phyloP scores from a whole-genome alignment of 2,113 vertebrate genomes.

The Diadophis punctatus region DNA sequence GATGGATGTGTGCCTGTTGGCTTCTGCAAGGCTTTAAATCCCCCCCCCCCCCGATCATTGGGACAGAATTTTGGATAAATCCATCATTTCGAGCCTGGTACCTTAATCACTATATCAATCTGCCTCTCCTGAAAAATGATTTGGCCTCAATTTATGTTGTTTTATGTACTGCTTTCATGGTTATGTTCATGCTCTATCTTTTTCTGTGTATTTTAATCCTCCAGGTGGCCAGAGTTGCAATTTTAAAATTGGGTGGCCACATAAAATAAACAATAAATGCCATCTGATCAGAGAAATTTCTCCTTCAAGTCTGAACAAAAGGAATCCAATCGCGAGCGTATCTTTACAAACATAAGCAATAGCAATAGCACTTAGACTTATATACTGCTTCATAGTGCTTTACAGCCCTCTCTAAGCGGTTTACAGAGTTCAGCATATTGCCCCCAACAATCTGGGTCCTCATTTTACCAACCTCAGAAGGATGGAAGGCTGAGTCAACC shows the following conservation, averaged over 20 bases:
- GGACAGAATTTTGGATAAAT: background rate
- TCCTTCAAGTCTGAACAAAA: background rate
- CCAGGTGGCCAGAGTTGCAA: background rate
- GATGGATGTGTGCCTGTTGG: background rate
- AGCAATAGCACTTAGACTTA: too few relatives aligned
- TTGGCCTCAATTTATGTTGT: background rate
- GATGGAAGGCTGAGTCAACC: too few relatives aligned
- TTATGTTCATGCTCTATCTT: background rate
- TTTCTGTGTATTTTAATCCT: background rate
- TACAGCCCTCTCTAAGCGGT: too few relatives aligned
- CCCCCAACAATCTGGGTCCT: too few relatives aligned
- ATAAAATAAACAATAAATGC: background rate
- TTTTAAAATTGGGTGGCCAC: background rate
- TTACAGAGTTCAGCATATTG: too few relatives aligned
- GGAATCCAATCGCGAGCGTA: background rate
- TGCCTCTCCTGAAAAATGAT: background rate
- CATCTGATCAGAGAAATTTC: background rate
- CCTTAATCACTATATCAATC: background rate
- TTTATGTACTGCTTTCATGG: background rate
- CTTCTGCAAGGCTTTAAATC: background rate
- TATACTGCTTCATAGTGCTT: too few relatives aligned
- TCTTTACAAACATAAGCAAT: background rate
- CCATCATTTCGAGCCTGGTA: background rate
- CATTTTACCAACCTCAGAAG: too few relatives aligned
- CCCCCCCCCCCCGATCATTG: rapidly evolving